Evolutionary conservation across 2,113 vertebrate species (phyloP), one percentile per base, ranked within the genome.

Genomic region (Callorhinus ursinus): DNA sequence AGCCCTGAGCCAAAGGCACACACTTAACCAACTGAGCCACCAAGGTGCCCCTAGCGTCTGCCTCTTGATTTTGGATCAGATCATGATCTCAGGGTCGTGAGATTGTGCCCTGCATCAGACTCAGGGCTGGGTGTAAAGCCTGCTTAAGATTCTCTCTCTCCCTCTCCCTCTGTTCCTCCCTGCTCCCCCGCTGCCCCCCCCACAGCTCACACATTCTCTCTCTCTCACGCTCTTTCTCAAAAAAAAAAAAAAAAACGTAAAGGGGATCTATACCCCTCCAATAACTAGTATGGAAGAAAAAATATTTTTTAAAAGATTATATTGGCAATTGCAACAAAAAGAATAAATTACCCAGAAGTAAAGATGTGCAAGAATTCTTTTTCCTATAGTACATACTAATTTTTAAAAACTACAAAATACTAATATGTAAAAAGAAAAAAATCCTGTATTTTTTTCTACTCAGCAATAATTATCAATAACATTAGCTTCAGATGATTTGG

Each of bases 381-480:
- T 57, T 84, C 42, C 77, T 77, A 57, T 28, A 16, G 18, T 79
- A 51, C 36, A 61, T 19, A 15, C 21, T 93, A 14, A 36, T 63
- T 82, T 80, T 80, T 31, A 0, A 24, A 85, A 91, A 76, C 24
- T 49, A 39, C 59, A 59, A 83, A 88, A 67, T 88, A 88, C 57
- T 88, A 88, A 69, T 51, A 92, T 36, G 7, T 21, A 82, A 49
- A 28, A 87, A 87, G 55, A 86, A 92, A 96, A 89, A 36, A 26
- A 65, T 49, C 15, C 14, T 71, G 12, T 28, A 22, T 31, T 86
- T 39, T 59, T 57, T 83, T 31, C 19, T 59, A 69, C 77, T 71
- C 22, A 63, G 28, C 28, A 84, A 61, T 55, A 53, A 87, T 80
- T 82, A 74, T 61, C 84, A 82, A 46, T 88, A 65, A 92, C 8